A percentile compares a stretch with the other conserved stretches of the same genome.
Conservation (phyloP, 1,140 invertebrate genomes). For the Musca domestica region DNA sequence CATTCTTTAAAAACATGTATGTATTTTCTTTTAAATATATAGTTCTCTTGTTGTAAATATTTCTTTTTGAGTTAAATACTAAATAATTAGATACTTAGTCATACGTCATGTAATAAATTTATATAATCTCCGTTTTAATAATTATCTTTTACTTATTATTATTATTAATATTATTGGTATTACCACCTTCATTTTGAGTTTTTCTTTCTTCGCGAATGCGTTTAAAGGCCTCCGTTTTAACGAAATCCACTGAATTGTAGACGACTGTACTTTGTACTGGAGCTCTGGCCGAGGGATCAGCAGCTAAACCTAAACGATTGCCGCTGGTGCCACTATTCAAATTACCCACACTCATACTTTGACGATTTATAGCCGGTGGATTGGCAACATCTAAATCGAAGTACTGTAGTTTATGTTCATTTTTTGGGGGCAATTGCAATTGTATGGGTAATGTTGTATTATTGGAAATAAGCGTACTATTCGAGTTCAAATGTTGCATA, state of each 20-base stretch:
- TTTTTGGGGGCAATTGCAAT: constrained; percentile 24
- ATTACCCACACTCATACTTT: constrained; percentile 43
- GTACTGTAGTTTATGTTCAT: constrained; percentile 60
- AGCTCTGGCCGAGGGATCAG: constrained; percentile 29
- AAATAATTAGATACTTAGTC: not conserved
- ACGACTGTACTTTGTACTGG: constrained; percentile 59
- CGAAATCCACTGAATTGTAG: constrained; percentile 88
- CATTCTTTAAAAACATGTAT: too few relatives aligned
- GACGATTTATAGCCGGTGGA: constrained; percentile 42
- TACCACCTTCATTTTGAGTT: constrained; percentile 45
- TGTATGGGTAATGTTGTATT: not conserved
- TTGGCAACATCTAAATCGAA: constrained; percentile 68
- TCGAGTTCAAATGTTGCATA: constrained; percentile 28
- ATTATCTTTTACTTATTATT: too few relatives aligned
- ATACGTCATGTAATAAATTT: too few relatives aligned
- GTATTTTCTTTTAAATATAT: not conserved
- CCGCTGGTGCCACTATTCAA: constrained; percentile 28
- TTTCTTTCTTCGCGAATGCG: constrained; percentile 79
- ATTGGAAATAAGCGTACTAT: not conserved
- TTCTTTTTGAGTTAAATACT: too few relatives aligned
- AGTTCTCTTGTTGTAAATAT: too few relatives aligned
- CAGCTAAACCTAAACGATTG: constrained; percentile 25
- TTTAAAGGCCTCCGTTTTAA: constrained; percentile 89
- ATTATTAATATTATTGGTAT: constrained; percentile 17
- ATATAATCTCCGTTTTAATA: too few relatives aligned